A percentile compares a stretch with the other conserved stretches of the same genome.
Conservation (phyloP, 2,113 vertebrate genomes). For the Pteronura brasiliensis region DNA sequence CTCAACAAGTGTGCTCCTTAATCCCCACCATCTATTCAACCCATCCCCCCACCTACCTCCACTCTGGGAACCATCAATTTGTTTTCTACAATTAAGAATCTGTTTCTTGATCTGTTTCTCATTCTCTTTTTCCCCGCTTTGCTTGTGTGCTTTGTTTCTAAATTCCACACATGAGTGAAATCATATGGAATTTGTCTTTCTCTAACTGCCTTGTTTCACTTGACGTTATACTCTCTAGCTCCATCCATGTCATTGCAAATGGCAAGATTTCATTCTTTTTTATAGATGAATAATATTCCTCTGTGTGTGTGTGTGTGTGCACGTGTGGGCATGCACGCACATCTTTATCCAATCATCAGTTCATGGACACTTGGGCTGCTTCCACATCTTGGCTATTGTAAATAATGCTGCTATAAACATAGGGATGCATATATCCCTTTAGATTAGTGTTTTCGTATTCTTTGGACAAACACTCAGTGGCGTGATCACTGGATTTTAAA, state of each 20-base stretch:
- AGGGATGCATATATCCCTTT: neutral
- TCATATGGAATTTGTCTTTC: neutral
- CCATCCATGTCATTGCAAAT: neutral
- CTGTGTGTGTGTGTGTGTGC: no score
- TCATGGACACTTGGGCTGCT: neutral
- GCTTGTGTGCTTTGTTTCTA: neutral
- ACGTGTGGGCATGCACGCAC: neutral
- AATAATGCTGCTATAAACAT: neutral
- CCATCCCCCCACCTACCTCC: neutral
- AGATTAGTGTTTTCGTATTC: neutral
- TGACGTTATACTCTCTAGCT: neutral
- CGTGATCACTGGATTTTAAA: neutral
- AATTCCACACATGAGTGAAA: neutral
- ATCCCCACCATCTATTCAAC: neutral
- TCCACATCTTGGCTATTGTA: neutral
- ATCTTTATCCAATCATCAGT: neutral
- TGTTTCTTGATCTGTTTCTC: neutral
- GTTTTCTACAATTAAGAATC: neutral
- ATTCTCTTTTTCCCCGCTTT: neutral
- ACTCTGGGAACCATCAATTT: neutral
- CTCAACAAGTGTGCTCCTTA: neutral
- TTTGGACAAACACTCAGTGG: neutral
- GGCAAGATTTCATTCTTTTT: neutral
- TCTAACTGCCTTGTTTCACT: neutral
- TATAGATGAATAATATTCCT: neutral